These are phyloP conservation scores for Gobiocypris rarus DNA, from an alignment of 2,113 vertebrate species.

Conservation along the genomic window DNA sequence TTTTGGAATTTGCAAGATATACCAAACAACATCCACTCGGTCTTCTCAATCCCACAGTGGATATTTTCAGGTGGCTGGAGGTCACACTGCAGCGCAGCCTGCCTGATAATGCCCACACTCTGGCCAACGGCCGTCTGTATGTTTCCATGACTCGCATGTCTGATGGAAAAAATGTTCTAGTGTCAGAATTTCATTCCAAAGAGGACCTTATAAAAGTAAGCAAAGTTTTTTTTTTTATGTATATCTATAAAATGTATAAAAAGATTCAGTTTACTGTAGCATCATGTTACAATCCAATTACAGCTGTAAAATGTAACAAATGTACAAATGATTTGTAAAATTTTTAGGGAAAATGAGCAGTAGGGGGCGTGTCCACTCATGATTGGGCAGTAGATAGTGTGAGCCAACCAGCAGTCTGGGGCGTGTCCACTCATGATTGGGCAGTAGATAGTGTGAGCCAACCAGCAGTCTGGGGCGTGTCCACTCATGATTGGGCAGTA, in stretches of 20 bases:
- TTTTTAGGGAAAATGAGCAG: no score
- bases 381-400: no score
- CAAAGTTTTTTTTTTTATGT: no score
- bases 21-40: conserved; percentile 77
- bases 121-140: conserved; percentile 79
- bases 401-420: no score
- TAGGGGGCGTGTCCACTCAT: no score
- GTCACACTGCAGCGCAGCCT: conserved; percentile 70
- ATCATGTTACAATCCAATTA: no score
- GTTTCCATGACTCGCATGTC: conserved; percentile 80
- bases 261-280: background rate
- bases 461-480: no score
- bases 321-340: no score
- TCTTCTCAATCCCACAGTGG: conserved; percentile 79
- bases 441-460: no score
- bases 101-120: conserved; percentile 80
- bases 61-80: conserved; percentile 75
- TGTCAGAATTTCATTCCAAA: conserved; percentile 83
- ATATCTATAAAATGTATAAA: background rate
- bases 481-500: no score
- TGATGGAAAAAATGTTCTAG: conserved; percentile 79
- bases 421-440: no score
- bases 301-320: no score
- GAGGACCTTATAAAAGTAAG: conserved; percentile 87
- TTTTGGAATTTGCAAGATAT: conserved; percentile 70